Evolutionary conservation across 2,888 invertebrate genomes (phyloP), one percentile per base, ranked within the genome.

Genomic region (Ophion ellenae): DNA sequence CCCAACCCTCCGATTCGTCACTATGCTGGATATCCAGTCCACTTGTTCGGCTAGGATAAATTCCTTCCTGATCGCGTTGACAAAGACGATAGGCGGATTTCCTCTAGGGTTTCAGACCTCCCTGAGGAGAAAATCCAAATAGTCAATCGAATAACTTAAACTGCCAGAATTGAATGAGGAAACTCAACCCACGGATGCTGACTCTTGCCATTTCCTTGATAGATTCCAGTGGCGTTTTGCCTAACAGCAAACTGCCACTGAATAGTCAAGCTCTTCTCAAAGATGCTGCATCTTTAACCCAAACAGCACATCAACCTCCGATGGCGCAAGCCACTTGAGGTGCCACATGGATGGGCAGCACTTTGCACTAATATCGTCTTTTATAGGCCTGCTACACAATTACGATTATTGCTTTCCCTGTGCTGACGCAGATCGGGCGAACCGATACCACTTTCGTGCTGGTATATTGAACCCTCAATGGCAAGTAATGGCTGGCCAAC

Each of bases 401-500:
- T 53, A 53, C 17, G 70, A 53, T 47, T 53, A 70, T 70, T 73
- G 59, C 57, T 53, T 53, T 53, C 11, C 67, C 36, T 3, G 67
- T n/a, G 36, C 67, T 67, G 67, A 71, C 67, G 17, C 53, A 47
- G 40, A 74, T 40, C 61, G 57, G 24, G 7, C 17, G 10, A 40
- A 74, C 45, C 53, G 77, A 9, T 67, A 64, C 20, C 69, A 76
- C 40, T 59, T 82, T 82, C 20, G 45, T 70, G 20, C 28, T 66
- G 59, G 76, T 71, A 59, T 73, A 83, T 85, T 81, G 79, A 79
- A 83, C 70, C 4, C 40, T 61, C 70, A 85, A 79, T 79, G 61
- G 74, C 78, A 71, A 82, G 79, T 73, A 73, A 63, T 75, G 66
- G 14, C 36, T 70, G 57, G 36, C 53, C 59, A n/a, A 64, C 28